phyloP scores from a whole-genome alignment of 2,797 vertebrate species.

The Schizothorax lantsangensis region DNA sequence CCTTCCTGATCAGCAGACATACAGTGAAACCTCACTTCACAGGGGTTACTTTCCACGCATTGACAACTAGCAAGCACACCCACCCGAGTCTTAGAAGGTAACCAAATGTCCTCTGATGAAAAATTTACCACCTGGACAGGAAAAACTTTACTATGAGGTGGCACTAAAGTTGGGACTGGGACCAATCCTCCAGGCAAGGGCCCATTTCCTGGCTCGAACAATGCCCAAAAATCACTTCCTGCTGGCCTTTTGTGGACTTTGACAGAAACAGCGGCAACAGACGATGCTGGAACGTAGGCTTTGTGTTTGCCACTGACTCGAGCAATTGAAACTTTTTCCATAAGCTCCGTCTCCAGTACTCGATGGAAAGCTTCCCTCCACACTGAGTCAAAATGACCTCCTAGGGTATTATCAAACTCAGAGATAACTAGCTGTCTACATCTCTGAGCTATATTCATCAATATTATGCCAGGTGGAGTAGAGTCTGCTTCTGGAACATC shows the following conservation, averaged over 20 bases:
- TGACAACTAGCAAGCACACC: not conserved
- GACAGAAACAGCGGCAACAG: not conserved
- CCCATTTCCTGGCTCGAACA: not conserved
- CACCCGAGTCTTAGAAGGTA: not conserved
- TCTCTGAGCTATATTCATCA: too few species aligned
- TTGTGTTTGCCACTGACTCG: not conserved
- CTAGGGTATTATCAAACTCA: too few species aligned
- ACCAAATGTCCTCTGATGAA: not conserved
- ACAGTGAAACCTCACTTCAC: not conserved
- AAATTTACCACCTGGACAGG: not conserved
- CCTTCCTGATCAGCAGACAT: not conserved
- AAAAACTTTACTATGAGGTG: not conserved
- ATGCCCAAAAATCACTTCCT: not conserved
- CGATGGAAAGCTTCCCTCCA: not conserved
- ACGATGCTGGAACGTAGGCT: not conserved
- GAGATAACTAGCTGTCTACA: too few species aligned
- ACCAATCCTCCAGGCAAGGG: not conserved
- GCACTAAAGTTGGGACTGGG: not conserved
- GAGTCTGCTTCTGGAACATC: too few species aligned
- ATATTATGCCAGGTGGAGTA: too few species aligned
- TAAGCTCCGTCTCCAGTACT: not conserved
- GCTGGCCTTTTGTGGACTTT: not conserved
- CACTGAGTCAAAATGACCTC: too few species aligned
- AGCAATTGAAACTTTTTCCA: not conserved
- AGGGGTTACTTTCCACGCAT: too few species aligned